Percentiles rank a stretch among this genome's conserved stretches.
These are phyloP conservation scores for Pangasius sanitwongsei DNA, from an alignment of 2,797 vertebrate species.

Conservation along the genomic window DNA sequence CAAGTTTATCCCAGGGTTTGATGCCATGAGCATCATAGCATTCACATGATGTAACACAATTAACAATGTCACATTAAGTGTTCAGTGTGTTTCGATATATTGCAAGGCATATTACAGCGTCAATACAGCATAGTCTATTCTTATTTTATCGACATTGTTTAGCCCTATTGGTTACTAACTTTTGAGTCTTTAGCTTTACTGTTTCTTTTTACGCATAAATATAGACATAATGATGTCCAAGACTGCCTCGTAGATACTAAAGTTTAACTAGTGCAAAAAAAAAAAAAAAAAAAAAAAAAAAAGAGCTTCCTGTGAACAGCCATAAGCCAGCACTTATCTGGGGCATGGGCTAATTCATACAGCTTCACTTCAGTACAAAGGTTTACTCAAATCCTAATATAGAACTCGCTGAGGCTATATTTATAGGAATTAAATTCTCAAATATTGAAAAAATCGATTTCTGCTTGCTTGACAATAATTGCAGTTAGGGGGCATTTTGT, in stretches of 20 bases:
- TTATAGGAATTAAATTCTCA: background rate
- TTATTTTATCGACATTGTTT: background rate
- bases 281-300: background rate
- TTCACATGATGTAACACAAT: background rate
- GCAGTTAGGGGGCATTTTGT: background rate
- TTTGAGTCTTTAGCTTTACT: background rate
- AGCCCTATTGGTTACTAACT: too few species aligned
- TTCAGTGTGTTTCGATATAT: background rate
- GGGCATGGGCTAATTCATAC: conserved; percentile 5
- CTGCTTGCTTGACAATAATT: background rate
- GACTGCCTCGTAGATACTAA: background rate
- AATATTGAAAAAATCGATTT: background rate
- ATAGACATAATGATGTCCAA: background rate
- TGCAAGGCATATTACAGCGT: background rate
- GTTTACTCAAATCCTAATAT: background rate
- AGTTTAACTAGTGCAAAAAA: background rate
- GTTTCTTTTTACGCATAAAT: background rate
- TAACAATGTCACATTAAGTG: background rate
- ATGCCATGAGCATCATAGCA: too few species aligned
- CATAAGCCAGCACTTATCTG: background rate
- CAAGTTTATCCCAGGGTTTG: background rate
- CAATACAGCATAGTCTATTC: background rate
- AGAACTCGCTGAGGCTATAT: background rate
- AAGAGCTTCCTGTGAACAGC: conserved; percentile 3
- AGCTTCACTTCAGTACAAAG: background rate